Base-by-base conservation (phyloP, 2,113 vertebrate genomes). In the Copsychus sechellarum region DNA sequence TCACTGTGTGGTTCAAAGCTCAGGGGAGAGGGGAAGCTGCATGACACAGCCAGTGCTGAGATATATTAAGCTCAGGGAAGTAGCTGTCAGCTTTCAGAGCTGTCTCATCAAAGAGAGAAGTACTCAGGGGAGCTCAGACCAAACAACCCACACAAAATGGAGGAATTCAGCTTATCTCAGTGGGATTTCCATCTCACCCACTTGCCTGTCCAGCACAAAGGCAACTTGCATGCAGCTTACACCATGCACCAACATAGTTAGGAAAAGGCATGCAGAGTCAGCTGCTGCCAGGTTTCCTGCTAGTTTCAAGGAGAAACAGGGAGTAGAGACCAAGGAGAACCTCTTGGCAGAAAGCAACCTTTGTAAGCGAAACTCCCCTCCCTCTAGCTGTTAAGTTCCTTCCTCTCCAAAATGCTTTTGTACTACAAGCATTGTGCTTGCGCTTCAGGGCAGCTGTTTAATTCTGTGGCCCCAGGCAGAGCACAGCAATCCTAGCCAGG, bases 11-110 rank as follows among this genome's bases (percentile, higher is more conserved):
- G 8, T 48, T 80, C 53, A 87, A 85, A 79, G 57, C 70, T 57
- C 8, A 2, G 19, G 6, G 36, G 24, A 76, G 28, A 72, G 15
- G 16, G 14, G 71, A 96, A 92, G 82, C 64, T 72, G 56, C 56
- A 74, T 4, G 20, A 79, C 38, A 54, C 6, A 4, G 66, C 33
- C 66, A 47, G 43, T 62, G 12, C 88, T 73, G 71, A 73, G 76
- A 74, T 92, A 91, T 86, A 58, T 77, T 94, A 95, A 95, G 80
- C 65, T 74, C n/a, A 11, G 47, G 80, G 88, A 95, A 95, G 71
- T 78, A 61, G 71, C 8, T 12, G 47, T 36, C 62, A 90, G 76
- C 85, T 91, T 95, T 81, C 85, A 69, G 50, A 92, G 45, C 80
- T 64, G 43, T 65, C 72, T 92, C 38, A 28, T 16, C 53, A 51